Percentiles rank a stretch among this genome's conserved stretches.
phyloP scores from a whole-genome alignment of 2,888 invertebrate species.

The Ypsolopha sequella region DNA sequence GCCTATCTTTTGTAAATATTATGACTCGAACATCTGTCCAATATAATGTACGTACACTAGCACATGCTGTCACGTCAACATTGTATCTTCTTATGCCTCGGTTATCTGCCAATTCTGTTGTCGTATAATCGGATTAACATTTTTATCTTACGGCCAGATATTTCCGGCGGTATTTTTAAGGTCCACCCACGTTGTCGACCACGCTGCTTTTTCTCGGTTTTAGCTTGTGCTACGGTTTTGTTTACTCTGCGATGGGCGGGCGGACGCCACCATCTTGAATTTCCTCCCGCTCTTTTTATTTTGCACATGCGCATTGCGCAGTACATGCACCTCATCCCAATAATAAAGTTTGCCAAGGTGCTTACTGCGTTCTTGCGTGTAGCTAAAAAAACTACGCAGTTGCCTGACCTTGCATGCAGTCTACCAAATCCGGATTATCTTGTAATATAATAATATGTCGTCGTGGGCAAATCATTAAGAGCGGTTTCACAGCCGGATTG shows the following conservation, averaged over 20 bases:
- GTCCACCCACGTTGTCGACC: slow-evolving; percentile 1
- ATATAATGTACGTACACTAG: too few species aligned
- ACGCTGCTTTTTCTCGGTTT: not conserved
- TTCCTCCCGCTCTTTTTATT: slow-evolving; percentile 8
- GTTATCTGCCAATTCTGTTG: too few species aligned
- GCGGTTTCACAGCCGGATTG: too few species aligned
- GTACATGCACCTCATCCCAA: not conserved
- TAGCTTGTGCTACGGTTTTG: not conserved
- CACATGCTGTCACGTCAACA: not conserved
- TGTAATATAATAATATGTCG: too few species aligned
- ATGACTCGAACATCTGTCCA: not conserved
- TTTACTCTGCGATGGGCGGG: slow-evolving; percentile 1
- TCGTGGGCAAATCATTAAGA: too few species aligned
- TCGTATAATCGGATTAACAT: too few species aligned
- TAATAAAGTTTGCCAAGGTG: not conserved
- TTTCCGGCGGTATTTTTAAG: not conserved
- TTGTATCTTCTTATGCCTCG: not conserved
- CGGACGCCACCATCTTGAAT: slow-evolving; percentile 7
- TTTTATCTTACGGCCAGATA: too few species aligned
- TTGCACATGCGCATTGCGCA: slow-evolving; percentile 13
- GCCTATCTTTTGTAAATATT: not conserved
- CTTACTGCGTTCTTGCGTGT: not conserved
- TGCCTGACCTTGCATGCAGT: slow-evolving; percentile 7
- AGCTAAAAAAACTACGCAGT: slow-evolving; percentile 8
- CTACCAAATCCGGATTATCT: slow-evolving; percentile 4